Percentiles rank a stretch among this genome's conserved stretches.
Conservation (phyloP, 2,888 invertebrate genomes). For the Epirrita christyi region DNA sequence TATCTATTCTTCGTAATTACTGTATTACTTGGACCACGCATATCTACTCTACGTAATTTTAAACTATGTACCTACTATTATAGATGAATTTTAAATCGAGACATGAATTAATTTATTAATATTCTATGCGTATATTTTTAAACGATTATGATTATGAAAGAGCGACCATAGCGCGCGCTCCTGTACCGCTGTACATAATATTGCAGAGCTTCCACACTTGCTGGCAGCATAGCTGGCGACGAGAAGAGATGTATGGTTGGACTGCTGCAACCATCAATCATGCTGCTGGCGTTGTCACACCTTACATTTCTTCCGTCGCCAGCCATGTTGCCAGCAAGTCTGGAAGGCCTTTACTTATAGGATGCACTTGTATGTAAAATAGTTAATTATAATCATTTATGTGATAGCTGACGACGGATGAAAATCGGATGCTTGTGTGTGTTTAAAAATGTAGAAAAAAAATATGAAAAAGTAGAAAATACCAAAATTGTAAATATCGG, state of each 20-base stretch:
- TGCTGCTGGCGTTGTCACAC: background rate
- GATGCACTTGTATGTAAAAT: slow-evolving; percentile 35
- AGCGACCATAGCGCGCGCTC: slow-evolving; percentile 27
- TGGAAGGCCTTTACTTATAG: slow-evolving; percentile 25
- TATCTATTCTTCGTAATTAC: slow-evolving; percentile 19
- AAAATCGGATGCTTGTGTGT: slow-evolving; percentile 28
- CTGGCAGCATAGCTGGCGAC: slow-evolving; percentile 4
- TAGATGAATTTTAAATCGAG: slow-evolving; percentile 17
- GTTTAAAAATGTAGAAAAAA: slow-evolving; percentile 29
- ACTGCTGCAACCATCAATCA: background rate
- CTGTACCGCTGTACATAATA: slow-evolving; percentile 29
- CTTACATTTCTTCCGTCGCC: background rate
- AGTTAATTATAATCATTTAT: slow-evolving; percentile 32
- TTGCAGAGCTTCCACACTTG: slow-evolving; percentile 8
- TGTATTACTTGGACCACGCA: slow-evolving; percentile 27
- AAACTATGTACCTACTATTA: background rate
- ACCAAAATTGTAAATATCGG: slow-evolving; percentile 36
- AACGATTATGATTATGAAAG: slow-evolving; percentile 11
- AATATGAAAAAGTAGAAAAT: slow-evolving; percentile 30
- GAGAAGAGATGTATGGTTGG: background rate
- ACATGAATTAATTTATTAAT: slow-evolving; percentile 19
- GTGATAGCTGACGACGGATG: slow-evolving; percentile 36
- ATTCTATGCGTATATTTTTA: slow-evolving; percentile 28
- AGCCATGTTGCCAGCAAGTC: slow-evolving; percentile 7
- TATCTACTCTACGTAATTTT: slow-evolving; percentile 26